Base-by-base conservation (phyloP, 2,888 invertebrate genomes). In the Rosalia funebris region DNA sequence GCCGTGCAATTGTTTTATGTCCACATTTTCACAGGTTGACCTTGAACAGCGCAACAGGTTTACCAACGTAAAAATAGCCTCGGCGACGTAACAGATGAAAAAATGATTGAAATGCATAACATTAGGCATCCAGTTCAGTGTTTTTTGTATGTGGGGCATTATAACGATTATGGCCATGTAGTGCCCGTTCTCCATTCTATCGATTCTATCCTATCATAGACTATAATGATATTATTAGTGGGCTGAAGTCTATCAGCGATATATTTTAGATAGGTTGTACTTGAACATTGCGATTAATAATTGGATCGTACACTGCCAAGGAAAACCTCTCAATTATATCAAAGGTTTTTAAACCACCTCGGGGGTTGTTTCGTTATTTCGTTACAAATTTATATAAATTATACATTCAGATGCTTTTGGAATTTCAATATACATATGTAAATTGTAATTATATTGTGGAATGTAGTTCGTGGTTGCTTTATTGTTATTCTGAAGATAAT, bases 1-100 rank as follows among this genome's bases (percentile, higher is more conserved):
- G 31, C 42, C 42, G 56, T 60, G 60, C 60, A 60, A 60, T 60
- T 60, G 60, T 60, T 60, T 55, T 56, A 37, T 44, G 60, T 44
- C 55, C 50, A 55, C 60, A 56, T 60, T 48, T 58, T 52, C 25
- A 55, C 60, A 44, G n/a, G 60, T 39, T 45, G 55, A 60, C 60
- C 60, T 60, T 60, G 60, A 54, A 42, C 46, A 47, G 39, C 19
- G 36, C 54, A 60, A 60, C 60, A 55, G 60, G 60, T 60, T 60
- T 60, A 17, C 55, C 60, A 44, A 60, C 60, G 37, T 60, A 60
- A 50, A 44, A 60, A 44, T 58, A 20, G 36, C 52, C 39, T 10
- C n/a, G 16, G 16, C 55, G 16, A 37, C 39, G 55, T 47, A 56
- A 47, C 56, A 31, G 15, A 37, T 31, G 31, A 20, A 55, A 56